A percentile compares a stretch with the other conserved stretches of the same genome.
Conservation (phyloP, 1,140 invertebrate species). For the Euura lappo region DNA sequence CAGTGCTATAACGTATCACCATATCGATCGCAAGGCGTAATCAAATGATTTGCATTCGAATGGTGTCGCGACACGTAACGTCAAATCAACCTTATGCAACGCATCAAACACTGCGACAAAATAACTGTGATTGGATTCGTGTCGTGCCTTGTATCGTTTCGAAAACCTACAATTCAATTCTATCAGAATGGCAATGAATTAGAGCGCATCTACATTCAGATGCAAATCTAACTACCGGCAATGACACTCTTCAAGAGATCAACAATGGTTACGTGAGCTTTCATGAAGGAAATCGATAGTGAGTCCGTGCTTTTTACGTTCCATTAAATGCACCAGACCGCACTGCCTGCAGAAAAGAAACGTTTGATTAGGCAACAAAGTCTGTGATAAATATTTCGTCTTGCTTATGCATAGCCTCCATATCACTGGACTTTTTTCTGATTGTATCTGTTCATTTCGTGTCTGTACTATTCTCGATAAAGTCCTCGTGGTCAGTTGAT, state of each 20-base stretch:
- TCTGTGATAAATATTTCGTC: no score
- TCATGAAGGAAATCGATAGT: neutral
- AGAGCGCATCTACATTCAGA: neutral
- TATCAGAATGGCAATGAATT: neutral
- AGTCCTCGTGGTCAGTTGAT: neutral
- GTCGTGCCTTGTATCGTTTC: neutral
- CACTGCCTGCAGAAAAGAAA: neutral
- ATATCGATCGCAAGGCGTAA: neutral
- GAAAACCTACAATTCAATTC: neutral
- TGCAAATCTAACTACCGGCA: neutral
- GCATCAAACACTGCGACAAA: neutral
- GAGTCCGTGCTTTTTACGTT: neutral
- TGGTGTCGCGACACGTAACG: neutral
- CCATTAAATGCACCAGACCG: neutral
- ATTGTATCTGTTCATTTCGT: neutral
- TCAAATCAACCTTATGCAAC: neutral
- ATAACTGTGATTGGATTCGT: neutral
- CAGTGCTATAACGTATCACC: no score
- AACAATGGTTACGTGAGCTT: constrained; percentile 7
- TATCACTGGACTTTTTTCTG: neutral
- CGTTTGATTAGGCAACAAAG: no score
- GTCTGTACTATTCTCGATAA: neutral
- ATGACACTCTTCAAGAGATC: neutral
- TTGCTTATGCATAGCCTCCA: no score
- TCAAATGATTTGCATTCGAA: constrained; percentile 1